These are phyloP conservation scores for Tethya wilhelma DNA, from an alignment of 37 sponge, comb jelly and placozoan genomes.

Conservation along the genomic window DNA sequence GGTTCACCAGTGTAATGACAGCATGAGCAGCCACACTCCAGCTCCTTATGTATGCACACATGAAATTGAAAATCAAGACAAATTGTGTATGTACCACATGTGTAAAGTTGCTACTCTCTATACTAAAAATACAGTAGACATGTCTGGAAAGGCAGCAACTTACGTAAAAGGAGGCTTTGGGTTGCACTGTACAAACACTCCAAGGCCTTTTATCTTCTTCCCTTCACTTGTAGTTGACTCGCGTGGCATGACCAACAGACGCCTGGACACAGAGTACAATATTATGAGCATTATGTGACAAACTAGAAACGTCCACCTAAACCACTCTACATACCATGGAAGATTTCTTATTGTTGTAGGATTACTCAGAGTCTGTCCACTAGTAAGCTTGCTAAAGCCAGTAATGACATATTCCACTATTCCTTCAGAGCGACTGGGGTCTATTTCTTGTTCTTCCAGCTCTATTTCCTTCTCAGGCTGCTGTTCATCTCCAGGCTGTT, in stretches of 20 bases:
- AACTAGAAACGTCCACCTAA: not conserved
- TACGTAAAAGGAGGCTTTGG: slow-evolving; percentile 55
- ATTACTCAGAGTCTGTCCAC: slow-evolving; percentile 53
- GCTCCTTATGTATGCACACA: slow-evolving; percentile 37
- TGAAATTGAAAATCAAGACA: not conserved
- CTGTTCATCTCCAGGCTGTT: not conserved
- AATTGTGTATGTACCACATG: not conserved
- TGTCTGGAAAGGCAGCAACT: not conserved
- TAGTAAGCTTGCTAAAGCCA: slow-evolving; percentile 28
- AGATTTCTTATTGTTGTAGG: slow-evolving; percentile 79
- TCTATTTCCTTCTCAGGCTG: slow-evolving; percentile 5
- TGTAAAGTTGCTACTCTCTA: not conserved
- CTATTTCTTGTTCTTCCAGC: slow-evolving; percentile 22
- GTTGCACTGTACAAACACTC: slow-evolving; percentile 96
- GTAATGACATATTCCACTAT: slow-evolving; percentile 27
- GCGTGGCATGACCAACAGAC: slow-evolving; percentile 81
- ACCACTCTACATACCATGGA: slow-evolving; percentile 74
- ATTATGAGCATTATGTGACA: not conserved
- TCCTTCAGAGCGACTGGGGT: slow-evolving; percentile 69
- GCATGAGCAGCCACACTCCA: slow-evolving; percentile 86
- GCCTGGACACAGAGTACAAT: slow-evolving; percentile 45
- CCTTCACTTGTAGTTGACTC: slow-evolving; percentile 31
- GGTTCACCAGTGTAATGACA: slow-evolving; percentile 71
- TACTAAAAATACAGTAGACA: not conserved
- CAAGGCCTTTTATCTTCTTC: slow-evolving; percentile 58